Evolutionary conservation across 2,113 vertebrate genomes (phyloP).

Genomic region (Erythrocebus patas): DNA sequence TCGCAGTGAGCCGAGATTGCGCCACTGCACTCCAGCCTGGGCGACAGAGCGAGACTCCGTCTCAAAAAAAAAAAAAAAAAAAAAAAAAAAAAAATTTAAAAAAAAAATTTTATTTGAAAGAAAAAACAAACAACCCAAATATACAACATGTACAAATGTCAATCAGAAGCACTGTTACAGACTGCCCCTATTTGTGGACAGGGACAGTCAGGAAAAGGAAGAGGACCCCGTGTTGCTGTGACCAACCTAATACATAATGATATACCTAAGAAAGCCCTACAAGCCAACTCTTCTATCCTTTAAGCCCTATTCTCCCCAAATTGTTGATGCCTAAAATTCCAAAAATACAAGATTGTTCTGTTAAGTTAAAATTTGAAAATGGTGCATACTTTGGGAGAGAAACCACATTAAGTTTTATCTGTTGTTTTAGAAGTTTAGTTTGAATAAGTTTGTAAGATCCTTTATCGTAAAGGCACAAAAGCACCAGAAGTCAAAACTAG

Average conservation of each 20-base stretch:
- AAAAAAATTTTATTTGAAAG: not conserved
- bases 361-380: conserved; percentile 1
- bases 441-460: not conserved
- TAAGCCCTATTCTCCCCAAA: not conserved
- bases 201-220: not conserved
- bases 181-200: not conserved
- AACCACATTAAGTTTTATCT: not conserved
- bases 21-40: too few relatives aligned
- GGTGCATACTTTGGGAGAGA: not conserved
- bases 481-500: not conserved
- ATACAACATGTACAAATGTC: not conserved
- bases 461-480: not conserved
- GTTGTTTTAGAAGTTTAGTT: not conserved
- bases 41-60: too few relatives aligned
- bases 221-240: not conserved
- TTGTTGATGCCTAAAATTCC: not conserved
- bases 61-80: too few relatives aligned
- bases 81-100: too few relatives aligned
- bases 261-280: not conserved
- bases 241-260: not conserved
- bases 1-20: too few relatives aligned
- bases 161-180: not conserved
- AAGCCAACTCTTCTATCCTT: not conserved
- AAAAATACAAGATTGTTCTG: not conserved
- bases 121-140: not conserved